Conservation (phyloP, 2,888 invertebrate species). For the Xestoiulus laeticollis region DNA sequence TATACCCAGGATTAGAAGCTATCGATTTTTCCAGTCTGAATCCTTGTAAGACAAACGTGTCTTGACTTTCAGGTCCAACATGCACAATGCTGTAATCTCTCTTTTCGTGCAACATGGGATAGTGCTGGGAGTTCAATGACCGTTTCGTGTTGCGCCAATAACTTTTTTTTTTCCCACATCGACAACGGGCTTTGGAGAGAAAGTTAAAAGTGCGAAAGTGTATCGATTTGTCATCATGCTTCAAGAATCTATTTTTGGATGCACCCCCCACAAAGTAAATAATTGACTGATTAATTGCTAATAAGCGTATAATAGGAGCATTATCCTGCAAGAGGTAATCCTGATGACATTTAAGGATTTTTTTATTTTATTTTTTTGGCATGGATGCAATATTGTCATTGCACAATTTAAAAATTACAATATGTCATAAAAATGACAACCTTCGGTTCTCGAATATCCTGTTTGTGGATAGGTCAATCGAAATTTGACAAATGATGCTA, state of each 20-base stretch:
- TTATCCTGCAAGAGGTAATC: not conserved
- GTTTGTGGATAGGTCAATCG: too few relatives aligned
- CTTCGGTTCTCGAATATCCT: too few relatives aligned
- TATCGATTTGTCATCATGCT: constrained; percentile 12
- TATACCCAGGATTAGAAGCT: not conserved
- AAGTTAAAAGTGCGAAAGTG: constrained; percentile 40
- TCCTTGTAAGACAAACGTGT: constrained; percentile 11
- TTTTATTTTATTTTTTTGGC: not conserved
- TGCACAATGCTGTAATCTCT: not conserved
- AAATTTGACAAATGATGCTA: too few relatives aligned
- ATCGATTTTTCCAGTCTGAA: not conserved
- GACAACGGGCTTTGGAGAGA: not conserved
- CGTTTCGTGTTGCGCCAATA: constrained; percentile 35
- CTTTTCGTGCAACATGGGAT: not conserved
- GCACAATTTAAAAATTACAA: too few relatives aligned
- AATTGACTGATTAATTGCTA: not conserved
- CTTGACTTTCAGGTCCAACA: constrained; percentile 18
- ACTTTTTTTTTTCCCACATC: not conserved
- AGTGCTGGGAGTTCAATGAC: constrained; percentile 6
- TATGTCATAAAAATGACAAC: too few relatives aligned
- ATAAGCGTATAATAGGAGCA: not conserved
- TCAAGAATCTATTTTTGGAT: constrained; percentile 9
- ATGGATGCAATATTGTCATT: too few relatives aligned
- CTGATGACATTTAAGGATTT: not conserved
- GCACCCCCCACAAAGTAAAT: not conserved